A percentile compares a stretch with the other conserved stretches of the same genome.
Evolutionary conservation across 2,797 vertebrate species (phyloP).

Genomic region (Pteronotus mesoamericanus): DNA sequence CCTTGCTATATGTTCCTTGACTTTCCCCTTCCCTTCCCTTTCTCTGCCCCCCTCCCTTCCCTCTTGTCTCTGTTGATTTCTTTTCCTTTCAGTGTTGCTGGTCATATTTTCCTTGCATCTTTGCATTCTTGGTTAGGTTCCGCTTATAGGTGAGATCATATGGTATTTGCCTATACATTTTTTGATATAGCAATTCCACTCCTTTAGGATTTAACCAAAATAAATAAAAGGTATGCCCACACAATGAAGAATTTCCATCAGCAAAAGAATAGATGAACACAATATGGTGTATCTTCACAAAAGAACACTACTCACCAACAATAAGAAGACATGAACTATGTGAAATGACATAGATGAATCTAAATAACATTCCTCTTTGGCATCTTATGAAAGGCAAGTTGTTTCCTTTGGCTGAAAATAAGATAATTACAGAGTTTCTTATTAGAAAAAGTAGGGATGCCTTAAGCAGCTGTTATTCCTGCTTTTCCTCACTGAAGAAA

Average conservation of each 20-base stretch:
- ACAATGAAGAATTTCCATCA: conserved; percentile 15
- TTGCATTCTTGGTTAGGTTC: too few species aligned
- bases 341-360: neutral
- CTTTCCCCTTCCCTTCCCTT: too few species aligned
- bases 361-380: neutral
- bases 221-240: neutral
- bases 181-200: neutral
- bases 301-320: neutral
- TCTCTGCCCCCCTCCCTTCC: too few species aligned
- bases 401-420: neutral
- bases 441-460: neutral
- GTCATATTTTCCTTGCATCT: too few species aligned
- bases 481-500: neutral
- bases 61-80: too few species aligned
- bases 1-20: too few species aligned
- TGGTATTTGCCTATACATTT: neutral
- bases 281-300: neutral
- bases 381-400: neutral
- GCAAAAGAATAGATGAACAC: neutral
- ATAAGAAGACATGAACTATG: neutral
- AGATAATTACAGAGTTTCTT: conserved; percentile 8
- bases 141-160: too few species aligned
- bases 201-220: neutral
- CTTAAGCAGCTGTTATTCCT: neutral
- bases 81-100: too few species aligned